Evolutionary conservation across 2,797 vertebrate species (phyloP).

Genomic region (Phyllotis vaccarum): DNA sequence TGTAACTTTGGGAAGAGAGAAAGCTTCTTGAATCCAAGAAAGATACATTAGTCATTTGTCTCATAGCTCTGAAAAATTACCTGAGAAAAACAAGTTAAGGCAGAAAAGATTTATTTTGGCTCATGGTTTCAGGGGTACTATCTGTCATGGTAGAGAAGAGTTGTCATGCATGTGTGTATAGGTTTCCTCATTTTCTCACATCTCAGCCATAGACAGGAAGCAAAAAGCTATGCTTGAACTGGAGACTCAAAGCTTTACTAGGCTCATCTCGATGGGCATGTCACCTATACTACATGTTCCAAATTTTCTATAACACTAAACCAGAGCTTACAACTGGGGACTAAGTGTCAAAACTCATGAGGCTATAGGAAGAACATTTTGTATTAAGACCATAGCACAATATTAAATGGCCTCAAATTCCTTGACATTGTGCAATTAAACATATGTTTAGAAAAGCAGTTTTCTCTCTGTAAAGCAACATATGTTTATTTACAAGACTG

Average conservation of each 20-base stretch:
- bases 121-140: neutral
- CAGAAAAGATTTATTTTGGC: neutral
- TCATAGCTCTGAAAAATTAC: neutral
- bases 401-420: neutral
- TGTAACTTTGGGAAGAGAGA: neutral
- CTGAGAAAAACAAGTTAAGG: neutral
- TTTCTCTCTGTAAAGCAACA: slow-evolving; percentile 1
- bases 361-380: neutral
- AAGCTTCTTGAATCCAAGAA: slow-evolving; percentile 42
- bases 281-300: neutral
- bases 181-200: neutral
- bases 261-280: neutral
- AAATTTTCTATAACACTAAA: neutral
- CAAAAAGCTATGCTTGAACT: neutral
- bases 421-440: slow-evolving; percentile 21
- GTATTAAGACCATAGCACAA: neutral
- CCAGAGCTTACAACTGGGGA: neutral
- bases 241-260: neutral
- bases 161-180: neutral
- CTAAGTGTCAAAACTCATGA: neutral
- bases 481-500: slow-evolving; percentile 8
- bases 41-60: neutral
- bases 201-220: neutral
- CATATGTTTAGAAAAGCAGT: neutral
- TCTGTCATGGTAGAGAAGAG: neutral